These are phyloP conservation scores for Muscina levida DNA, from an alignment of 2,888 invertebrate species.

Conservation along the genomic window DNA sequence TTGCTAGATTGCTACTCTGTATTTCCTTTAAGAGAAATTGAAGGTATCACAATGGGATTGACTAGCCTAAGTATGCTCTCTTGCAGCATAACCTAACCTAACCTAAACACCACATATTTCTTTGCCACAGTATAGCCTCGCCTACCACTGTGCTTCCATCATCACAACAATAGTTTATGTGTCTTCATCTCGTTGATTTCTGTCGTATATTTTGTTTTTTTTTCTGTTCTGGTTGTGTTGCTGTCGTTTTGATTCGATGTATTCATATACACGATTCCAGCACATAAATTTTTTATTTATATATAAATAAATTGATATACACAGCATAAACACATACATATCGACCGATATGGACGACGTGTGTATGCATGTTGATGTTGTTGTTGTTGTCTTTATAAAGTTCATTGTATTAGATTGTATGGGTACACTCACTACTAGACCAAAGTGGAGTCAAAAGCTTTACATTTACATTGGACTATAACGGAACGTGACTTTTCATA, in stretches of 20 bases:
- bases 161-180: no score
- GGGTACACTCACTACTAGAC: background rate
- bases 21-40: no score
- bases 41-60: no score
- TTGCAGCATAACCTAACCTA: no score
- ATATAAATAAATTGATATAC: slow-evolving; percentile 1
- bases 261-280: slow-evolving; percentile 11
- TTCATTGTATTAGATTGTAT: no score
- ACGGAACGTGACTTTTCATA: slow-evolving; percentile 53
- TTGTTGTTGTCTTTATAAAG: no score
- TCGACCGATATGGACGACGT: background rate
- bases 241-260: background rate
- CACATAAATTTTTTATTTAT: slow-evolving; percentile 9
- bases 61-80: no score
- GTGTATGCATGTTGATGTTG: background rate
- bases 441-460: slow-evolving; percentile 20
- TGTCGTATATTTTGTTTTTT: background rate
- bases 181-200: no score
- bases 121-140: no score
- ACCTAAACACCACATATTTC: no score
- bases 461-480: slow-evolving; percentile 32
- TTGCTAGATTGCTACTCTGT: no score
- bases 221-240: background rate
- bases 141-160: no score
- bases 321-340: background rate